A percentile compares a stretch with the other conserved stretches of the same genome.
These are phyloP conservation scores for Megaceryle maxima DNA, from an alignment of 2,113 vertebrate genomes.

Conservation along the genomic window DNA sequence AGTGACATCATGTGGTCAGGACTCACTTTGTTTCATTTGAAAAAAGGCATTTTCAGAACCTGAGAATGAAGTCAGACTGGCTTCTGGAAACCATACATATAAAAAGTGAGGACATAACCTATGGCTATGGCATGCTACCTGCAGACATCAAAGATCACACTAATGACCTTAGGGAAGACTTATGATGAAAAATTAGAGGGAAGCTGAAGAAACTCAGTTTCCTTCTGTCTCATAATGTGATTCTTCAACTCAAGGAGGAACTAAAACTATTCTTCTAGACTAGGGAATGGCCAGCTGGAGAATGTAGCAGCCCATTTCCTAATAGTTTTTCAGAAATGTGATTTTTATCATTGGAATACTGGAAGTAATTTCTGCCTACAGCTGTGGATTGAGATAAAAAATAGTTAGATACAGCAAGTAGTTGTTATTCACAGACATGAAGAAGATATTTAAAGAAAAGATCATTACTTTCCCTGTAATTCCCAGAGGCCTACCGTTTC, in stretches of 20 bases:
- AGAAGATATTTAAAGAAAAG: slow-evolving; percentile 31
- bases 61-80: neutral
- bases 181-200: neutral
- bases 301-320: neutral
- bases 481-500: neutral
- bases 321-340: neutral
- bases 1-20: slow-evolving; percentile 70
- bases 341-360: neutral
- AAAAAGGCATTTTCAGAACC: neutral
- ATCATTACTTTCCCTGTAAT: slow-evolving; percentile 36
- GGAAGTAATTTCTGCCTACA: neutral
- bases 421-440: slow-evolving; percentile 19
- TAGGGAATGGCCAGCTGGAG: neutral
- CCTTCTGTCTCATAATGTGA: neutral
- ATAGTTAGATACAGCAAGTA: neutral
- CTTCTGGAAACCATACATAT: neutral
- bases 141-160: neutral
- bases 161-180: neutral
- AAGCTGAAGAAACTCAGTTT: neutral
- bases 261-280: neutral
- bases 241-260: neutral
- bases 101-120: neutral
- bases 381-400: neutral
- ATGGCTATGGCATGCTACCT: neutral
- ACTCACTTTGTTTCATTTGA: slow-evolving; percentile 11